Evolutionary conservation across 2,113 vertebrate genomes (phyloP), one percentile per base, ranked within the genome.

Genomic region (Nymphicus hollandicus): DNA sequence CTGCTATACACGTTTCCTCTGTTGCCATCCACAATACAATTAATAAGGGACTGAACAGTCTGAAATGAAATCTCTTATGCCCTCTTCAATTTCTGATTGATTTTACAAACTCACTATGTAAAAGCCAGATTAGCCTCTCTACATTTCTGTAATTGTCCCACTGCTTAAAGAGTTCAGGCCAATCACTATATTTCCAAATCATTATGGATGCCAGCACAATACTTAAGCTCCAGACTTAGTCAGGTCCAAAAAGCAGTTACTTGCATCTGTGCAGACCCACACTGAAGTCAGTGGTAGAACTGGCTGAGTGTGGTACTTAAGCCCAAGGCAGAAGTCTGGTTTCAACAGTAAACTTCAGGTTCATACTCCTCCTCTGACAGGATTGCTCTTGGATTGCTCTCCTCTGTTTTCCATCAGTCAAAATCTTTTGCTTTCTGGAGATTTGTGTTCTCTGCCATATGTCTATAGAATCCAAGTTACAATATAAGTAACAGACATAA

Each of bases 391-490:
- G 90, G 88, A 94, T 90, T 76, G 46, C 73, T 93, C 81, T 74
- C 82, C 94, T 89, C 92, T 95, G 94, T 81, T 97, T 97, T 96
- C 96, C 94, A 95, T 96, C 91, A 95, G 47, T 81, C 95, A 95
- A 81, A 83, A 81, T 69, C 79, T 56, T 77, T 84, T 79, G 78
- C 93, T 91, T 91, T 96, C 77, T 96, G 95, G 81, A 97, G 94
- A 95, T 53, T 23, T 74, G 76, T 87, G 66, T 68, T 97, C 84
- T 72, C 77, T 93, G 78, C 91, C 90, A 87, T 96, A 68, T 72
- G 95, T 86, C 81, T 76, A 65, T 28, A 95, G 86, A 77, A 68
- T 96, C 93, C 94, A 95, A 95, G 77, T 82, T 93, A 84, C 61
- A 91, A 76, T 96, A 79, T 88, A 95, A 93, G 92, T 76, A 92